Base-by-base conservation (phyloP, 30 jellyfish, hydroid and myxozoan species). In the Cassiopea andromeda region DNA sequence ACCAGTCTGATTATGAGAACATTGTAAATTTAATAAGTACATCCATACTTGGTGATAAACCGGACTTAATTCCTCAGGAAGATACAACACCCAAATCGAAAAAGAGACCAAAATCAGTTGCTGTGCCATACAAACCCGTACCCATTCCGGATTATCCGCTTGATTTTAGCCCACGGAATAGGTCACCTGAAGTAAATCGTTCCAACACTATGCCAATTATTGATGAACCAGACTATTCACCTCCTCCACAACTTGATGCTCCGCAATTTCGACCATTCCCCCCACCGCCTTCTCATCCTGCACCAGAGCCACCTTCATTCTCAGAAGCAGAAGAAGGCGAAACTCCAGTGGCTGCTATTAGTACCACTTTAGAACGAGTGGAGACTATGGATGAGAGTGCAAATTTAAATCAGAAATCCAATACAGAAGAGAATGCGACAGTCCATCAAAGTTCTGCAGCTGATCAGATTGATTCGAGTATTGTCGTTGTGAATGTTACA, bases 111-210 rank as follows among this genome's bases (percentile, higher is more conserved):
- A 47, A 57, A 44, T 77, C 90, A 6, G 64, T 87, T 8, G 86
- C 48, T 17, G 79, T 75, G 16, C 46, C 85, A 43, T 75, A 43
- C 60, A 77, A 19, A 43, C 75, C 73, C n/a, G 47, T 80, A 2
- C 94, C 94, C 5, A 48, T 75, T 14, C 94, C 94, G 43, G 94
- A 87, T 38, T 85, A 85, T 50, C 81, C 92, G 0, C 18, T 7
- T 16, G 73, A 77, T 16, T 54, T 77, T 54, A 13, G 54, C 1
- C 49, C 75, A 15, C 12, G 49, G 48, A 77, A 14, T 10, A n/a
- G 4, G 50, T 81, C 90, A 0, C 71, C 83, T 46, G 81, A 12
- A 44, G 6, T 57, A 4, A 70, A 47, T 44, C 76, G 44, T 18
- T 10, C 17, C n/a, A 47, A 48, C 16, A 50, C 90, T 0, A 70